Evolutionary conservation across 2,113 vertebrate genomes (phyloP), one percentile per base, ranked within the genome.

Genomic region (Upupa epops): DNA sequence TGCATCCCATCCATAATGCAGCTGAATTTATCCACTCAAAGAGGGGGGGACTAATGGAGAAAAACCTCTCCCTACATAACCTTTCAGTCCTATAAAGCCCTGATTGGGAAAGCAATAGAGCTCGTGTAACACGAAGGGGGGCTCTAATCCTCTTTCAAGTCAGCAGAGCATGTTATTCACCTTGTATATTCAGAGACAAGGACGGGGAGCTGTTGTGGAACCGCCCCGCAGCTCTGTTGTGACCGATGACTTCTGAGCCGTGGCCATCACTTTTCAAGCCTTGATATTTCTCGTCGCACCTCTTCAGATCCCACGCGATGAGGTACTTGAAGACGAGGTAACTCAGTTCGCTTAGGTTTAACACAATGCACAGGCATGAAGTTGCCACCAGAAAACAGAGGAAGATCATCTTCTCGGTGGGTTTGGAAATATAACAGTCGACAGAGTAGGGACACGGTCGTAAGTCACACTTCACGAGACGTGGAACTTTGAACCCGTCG

Each of bases 351-450:
- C 63, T 94, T 16, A 98, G 15, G 61, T 98, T 99, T 60, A 99
- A 91, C 24, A 85, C 11, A 21, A 98, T 97, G 58, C 98, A 99
- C 29, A 99, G 88, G 17, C 97, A 93, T 4, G 98, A 99, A 3
- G 98, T 97, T 68, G 94, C 93, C 61, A 97, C 97, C 97, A 99
- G 98, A 94, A 99, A 98, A 94, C 95, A 97, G 28, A 98, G 96
- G 95, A 99, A 99, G 89, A 99, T 96, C 40, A 95, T 98, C 95
- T 99, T 99, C 96, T 99, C 98, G 0, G 98, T 99, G 52, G 98
- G 96, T 89, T 96, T 98, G 86, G 97, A 96, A 64, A 98, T 96
- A 49, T 97, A 99, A 84, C 98, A 99, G 91, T 99, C 98, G 61
- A 98, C 98, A 0, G 88, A 97, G 90, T 96, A 98, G 68, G 99